Evolutionary conservation across 1,140 invertebrate species (phyloP).

Genomic region (Drosophila nigromelanica): DNA sequence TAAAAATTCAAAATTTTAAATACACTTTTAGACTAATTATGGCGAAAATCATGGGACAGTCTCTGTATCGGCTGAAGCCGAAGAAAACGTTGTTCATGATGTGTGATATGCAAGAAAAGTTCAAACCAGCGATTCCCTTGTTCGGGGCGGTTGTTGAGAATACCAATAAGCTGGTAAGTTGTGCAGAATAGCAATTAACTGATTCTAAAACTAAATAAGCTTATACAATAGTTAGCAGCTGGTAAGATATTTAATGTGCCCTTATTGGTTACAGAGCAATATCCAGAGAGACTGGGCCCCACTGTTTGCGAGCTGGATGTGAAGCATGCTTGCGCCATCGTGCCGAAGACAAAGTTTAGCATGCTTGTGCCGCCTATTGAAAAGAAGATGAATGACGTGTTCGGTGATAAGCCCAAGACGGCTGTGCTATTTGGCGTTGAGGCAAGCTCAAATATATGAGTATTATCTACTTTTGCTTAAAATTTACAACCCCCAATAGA

Average conservation of each 20-base stretch:
- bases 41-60: not conserved
- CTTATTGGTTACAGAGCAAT: constrained; percentile 93
- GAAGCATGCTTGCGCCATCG: constrained; percentile 86
- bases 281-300: constrained; percentile 90
- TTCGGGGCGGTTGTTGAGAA: constrained; percentile 90
- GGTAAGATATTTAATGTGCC: constrained; percentile 91
- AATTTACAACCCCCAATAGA: constrained; percentile 75
- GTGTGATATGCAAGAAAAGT: constrained; percentile 95
- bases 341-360: constrained; percentile 92
- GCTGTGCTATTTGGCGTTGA: constrained; percentile 94
- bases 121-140: constrained; percentile 87
- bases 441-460: constrained; percentile 73
- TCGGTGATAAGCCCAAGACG: constrained; percentile 85
- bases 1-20: constrained; percentile 3
- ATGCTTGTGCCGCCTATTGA: constrained; percentile 91
- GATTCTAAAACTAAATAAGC: constrained; percentile 8
- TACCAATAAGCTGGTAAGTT: constrained; percentile 89
- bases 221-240: constrained; percentile 86
- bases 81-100: constrained; percentile 89
- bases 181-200: not conserved
- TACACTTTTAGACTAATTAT: constrained; percentile 1
- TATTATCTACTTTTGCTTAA: not conserved
- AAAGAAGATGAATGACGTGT: constrained; percentile 85
- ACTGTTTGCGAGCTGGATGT: constrained; percentile 91
- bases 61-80: constrained; percentile 48